Evolutionary conservation across 2,113 vertebrate species (phyloP), one percentile per base, ranked within the genome.

Genomic region (Sinocyclocheilus anshuiensis): DNA sequence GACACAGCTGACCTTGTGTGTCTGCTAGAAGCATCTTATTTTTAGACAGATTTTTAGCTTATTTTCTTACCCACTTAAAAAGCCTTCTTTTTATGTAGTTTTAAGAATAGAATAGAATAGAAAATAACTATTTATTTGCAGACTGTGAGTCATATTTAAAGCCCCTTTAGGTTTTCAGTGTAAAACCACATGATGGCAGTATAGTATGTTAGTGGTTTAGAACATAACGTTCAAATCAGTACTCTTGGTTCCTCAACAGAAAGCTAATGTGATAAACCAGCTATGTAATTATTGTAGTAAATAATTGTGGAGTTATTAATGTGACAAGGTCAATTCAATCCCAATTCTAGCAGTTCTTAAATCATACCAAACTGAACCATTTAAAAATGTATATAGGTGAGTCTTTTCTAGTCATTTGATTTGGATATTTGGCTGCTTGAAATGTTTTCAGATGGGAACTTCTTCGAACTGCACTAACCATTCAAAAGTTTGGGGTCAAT

Each of bases 141-240:
- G 7, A 0, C 20, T 12, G 6, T 6, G 18, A n/a, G 10, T 59
- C 1, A 2, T 20, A 71, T 39, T 36, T 71, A 20, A 74, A 22
- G 0, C 2, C 39, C 72, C 18, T 76, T 22, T 39, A 4, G 29
- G 45, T 18, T 57, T 92, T 81, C 90, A 48, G 3, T 29, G 48
- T 18, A 2, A 45, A 26, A 86, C 91, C 94, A 93, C 91, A 89
- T 80, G 94, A 89, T 94, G 94, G 91, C 94, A 94, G 90, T 87
- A 84, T 79, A 86, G 91, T 86, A 72, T 86, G 77, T 83, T 39
- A 67, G 53, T 82, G 20, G 29, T 9, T 45, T 81, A 7, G 2
- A 39, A 36, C 29, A 69, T 15, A 67, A 16, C 5, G 0, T 65
- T 65, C 4, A 65, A 26, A 26, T 33, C 29, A 69, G 6, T 18